Percentiles rank a stretch among this genome's conserved stretches.
phyloP scores from a whole-genome alignment of 2,888 invertebrate species.

The Amblyjoppa proteus region DNA sequence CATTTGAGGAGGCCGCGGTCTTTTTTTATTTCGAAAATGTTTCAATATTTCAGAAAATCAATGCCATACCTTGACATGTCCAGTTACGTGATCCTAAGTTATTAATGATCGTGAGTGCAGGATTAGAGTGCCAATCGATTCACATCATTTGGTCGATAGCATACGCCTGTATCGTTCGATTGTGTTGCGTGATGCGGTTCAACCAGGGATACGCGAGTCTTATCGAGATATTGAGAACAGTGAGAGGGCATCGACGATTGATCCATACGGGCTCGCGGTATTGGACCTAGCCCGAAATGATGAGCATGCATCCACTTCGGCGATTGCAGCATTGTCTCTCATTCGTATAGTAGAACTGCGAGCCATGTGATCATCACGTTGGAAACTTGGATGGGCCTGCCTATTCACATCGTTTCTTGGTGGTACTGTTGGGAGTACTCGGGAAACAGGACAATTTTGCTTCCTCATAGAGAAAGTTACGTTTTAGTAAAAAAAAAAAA shows the following conservation, averaged over 20 bases:
- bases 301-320: constrained; percentile 27
- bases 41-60: no score
- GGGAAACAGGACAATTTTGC: not conserved
- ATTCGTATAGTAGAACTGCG: not conserved
- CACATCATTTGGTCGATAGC: not conserved
- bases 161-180: not conserved
- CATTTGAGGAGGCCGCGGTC: no score
- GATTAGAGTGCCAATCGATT: not conserved
- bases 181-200: not conserved
- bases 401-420: not conserved
- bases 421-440: not conserved
- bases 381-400: not conserved
- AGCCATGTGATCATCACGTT: not conserved
- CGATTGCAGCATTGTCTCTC: constrained; percentile 18
- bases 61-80: no score
- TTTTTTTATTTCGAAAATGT: no score
- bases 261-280: constrained; percentile 15
- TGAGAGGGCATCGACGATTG: constrained; percentile 24
- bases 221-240: constrained; percentile 21
- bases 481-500: no score
- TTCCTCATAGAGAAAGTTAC: no score
- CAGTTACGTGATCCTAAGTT: not conserved
- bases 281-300: constrained; percentile 18
- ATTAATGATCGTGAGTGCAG: not conserved
- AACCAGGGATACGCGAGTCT: constrained; percentile 31